A percentile compares a stretch with the other conserved stretches of the same genome.
Evolutionary conservation across 35 echinoderm and acorn worm species (phyloP).

Genomic region (Apostichopus japonicus): DNA sequence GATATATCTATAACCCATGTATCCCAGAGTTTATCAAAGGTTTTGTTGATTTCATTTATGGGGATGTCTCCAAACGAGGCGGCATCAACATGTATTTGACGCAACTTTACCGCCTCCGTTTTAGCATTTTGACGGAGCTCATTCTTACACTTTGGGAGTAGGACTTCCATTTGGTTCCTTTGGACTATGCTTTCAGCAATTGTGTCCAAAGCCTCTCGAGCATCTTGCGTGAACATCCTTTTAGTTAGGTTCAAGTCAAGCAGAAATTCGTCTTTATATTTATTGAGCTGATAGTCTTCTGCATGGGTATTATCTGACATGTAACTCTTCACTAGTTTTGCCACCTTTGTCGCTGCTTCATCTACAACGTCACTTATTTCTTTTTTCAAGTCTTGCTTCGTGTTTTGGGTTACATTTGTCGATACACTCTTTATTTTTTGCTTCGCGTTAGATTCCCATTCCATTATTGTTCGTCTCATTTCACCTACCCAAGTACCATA

Average conservation of each 20-base stretch:
- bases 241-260: neutral
- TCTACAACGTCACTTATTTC: neutral
- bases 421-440: neutral
- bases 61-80: neutral
- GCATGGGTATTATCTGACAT: neutral
- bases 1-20: neutral
- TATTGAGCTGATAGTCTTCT: neutral
- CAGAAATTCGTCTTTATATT: slow-evolving; percentile 33
- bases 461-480: slow-evolving; percentile 7
- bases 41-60: neutral
- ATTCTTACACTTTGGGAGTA: slow-evolving; percentile 21
- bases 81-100: neutral
- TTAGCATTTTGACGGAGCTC: neutral
- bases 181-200: neutral
- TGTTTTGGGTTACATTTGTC: too few species aligned
- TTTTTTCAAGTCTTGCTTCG: neutral
- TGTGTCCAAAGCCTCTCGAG: neutral
- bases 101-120: neutral
- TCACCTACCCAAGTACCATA: slow-evolving; percentile 16
- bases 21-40: neutral
- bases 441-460: neutral
- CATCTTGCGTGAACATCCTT: neutral
- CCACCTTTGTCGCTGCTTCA: neutral
- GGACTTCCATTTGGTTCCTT: neutral
- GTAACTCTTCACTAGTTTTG: neutral